Conservation (phyloP, 1,140 invertebrate species). For the Drosophila parabipectinata region DNA sequence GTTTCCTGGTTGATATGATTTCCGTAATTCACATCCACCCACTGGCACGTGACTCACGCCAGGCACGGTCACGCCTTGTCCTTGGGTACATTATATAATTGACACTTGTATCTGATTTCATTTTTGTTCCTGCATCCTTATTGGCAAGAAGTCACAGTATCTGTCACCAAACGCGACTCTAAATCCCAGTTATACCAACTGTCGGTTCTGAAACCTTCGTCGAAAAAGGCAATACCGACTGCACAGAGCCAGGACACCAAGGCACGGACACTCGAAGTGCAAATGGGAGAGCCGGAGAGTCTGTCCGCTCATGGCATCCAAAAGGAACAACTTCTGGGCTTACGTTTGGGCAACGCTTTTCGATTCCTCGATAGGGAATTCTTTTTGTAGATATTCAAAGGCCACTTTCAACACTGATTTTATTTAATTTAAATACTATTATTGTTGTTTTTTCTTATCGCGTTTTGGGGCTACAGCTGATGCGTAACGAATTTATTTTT, state of each 20-base stretch:
- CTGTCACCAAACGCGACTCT: background rate
- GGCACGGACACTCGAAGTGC: too few relatives aligned
- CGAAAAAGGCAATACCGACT: background rate
- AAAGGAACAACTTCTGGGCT: background rate
- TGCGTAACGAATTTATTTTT: constrained; percentile 38
- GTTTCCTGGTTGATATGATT: constrained; percentile 3
- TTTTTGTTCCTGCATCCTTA: constrained; percentile 5
- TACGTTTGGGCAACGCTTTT: too few relatives aligned
- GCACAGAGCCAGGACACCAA: background rate
- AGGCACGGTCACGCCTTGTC: constrained; percentile 24
- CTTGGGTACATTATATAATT: constrained; percentile 48
- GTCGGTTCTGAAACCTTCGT: constrained; percentile 46
- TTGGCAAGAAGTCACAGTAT: constrained; percentile 1
- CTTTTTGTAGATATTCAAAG: too few relatives aligned
- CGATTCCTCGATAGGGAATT: background rate
- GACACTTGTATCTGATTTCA: constrained; percentile 20
- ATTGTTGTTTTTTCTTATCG: too few relatives aligned
- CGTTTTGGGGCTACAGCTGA: constrained; percentile 34
- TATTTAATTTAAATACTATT: background rate
- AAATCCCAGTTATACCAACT: constrained; percentile 34
- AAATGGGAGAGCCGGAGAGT: background rate
- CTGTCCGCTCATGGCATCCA: background rate
- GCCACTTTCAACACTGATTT: background rate
- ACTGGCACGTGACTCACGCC: constrained; percentile 40
- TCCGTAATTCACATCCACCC: constrained; percentile 9